Percentiles rank a stretch among this genome's conserved stretches.
These are phyloP conservation scores for Goniozus legneri DNA, from an alignment of 1,140 invertebrate species.

Conservation along the genomic window DNA sequence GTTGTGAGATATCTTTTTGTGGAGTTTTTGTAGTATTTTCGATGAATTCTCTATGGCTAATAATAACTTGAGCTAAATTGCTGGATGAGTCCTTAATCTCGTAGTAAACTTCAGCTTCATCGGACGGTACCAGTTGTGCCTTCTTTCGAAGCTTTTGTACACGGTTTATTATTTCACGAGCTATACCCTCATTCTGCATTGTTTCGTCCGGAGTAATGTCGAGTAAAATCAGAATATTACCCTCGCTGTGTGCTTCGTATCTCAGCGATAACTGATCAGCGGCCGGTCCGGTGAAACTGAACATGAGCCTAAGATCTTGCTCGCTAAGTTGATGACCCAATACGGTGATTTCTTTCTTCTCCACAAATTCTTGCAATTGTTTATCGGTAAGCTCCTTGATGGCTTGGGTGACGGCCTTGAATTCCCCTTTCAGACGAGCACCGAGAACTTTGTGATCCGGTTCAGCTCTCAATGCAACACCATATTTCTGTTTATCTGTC, in stretches of 20 bases:
- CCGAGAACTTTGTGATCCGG: constrained; percentile 90
- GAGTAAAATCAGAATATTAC: constrained; percentile 77
- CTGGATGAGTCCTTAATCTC: constrained; percentile 59
- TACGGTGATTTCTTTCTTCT: constrained; percentile 69
- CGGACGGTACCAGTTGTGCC: constrained; percentile 87
- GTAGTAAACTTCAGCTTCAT: constrained; percentile 85
- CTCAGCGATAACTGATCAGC: constrained; percentile 60
- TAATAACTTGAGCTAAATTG: constrained; percentile 67
- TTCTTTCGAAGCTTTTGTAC: constrained; percentile 98
- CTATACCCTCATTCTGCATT: constrained; percentile 88
- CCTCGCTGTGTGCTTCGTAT: constrained; percentile 89
- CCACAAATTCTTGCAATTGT: constrained; percentile 76
- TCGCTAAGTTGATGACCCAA: constrained; percentile 73
- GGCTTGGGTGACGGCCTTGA: constrained; percentile 80
- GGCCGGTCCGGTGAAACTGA: constrained; percentile 62
- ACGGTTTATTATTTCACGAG: constrained; percentile 93
- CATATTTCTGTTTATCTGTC: constrained; percentile 89
- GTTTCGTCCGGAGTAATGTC: constrained; percentile 80
- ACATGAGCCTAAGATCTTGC: constrained; percentile 84
- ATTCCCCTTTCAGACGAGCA: constrained; percentile 80
- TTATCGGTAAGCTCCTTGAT: constrained; percentile 79
- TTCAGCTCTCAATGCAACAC: constrained; percentile 89
- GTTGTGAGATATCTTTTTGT: constrained; percentile 51
- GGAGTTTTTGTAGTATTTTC: constrained; percentile 79
- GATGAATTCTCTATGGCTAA: constrained; percentile 71